Evolutionary conservation across 1,140 invertebrate genomes (phyloP).

Genomic region (Adelges cooleyi): DNA sequence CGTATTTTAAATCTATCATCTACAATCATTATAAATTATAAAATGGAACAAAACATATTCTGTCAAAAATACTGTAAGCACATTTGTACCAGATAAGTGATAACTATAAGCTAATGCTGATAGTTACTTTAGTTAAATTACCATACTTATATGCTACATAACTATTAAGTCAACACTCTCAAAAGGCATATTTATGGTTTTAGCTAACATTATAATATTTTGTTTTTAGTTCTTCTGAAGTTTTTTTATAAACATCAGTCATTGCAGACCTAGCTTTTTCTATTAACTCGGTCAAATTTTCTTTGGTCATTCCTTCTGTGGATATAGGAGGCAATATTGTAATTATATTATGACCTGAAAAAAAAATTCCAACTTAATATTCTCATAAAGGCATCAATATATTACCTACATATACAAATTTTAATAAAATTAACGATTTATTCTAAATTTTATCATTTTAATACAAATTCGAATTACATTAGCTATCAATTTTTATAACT

Average conservation of each 20-base stretch:
- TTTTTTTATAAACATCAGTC: slow-evolving; percentile 48
- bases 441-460: too few species aligned
- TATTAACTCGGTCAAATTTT: slow-evolving; percentile 51
- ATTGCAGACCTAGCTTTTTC: slow-evolving; percentile 50
- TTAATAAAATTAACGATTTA: too few species aligned
- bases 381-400: too few species aligned
- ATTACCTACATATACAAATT: too few species aligned
- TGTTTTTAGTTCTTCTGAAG: slow-evolving; percentile 41
- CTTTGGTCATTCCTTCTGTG: slow-evolving; percentile 49
- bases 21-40: neutral
- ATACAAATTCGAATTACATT: too few species aligned
- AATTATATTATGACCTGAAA: slow-evolving; percentile 52
- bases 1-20: neutral
- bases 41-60: neutral
- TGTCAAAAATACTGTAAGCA: slow-evolving; percentile 11
- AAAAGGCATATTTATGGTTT: neutral
- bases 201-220: slow-evolving; percentile 16
- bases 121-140: neutral
- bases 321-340: slow-evolving; percentile 57
- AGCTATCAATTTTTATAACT: too few species aligned
- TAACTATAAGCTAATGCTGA: neutral
- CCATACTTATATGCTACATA: neutral
- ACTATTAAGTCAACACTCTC: neutral
- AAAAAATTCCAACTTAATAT: slow-evolving; percentile 25
- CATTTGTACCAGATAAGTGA: neutral